Evolutionary conservation across 2,113 vertebrate species (phyloP).

Genomic region (Sciurus niger): DNA sequence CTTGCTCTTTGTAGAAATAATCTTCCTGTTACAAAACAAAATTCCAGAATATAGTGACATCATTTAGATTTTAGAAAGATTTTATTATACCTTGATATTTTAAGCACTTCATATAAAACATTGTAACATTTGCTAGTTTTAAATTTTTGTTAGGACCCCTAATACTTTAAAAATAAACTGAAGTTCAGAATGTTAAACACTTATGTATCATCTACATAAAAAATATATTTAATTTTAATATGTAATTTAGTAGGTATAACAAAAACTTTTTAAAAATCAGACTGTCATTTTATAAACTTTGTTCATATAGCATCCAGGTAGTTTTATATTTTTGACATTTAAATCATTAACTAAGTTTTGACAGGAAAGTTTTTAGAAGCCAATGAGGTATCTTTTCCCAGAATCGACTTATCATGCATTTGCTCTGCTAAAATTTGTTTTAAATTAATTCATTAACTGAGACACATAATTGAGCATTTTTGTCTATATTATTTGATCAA

Average conservation of each 20-base stretch:
- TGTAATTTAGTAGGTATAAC: slow-evolving; percentile 24
- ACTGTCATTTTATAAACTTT: slow-evolving; percentile 48
- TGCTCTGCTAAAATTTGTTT: slow-evolving; percentile 2
- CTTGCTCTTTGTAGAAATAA: slow-evolving; percentile 21
- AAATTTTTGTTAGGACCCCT: slow-evolving; percentile 26
- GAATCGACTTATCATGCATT: slow-evolving; percentile 52
- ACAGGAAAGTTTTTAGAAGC: slow-evolving; percentile 46
- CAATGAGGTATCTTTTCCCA: slow-evolving; percentile 18
- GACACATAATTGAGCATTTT: not conserved
- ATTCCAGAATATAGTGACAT: slow-evolving; percentile 34
- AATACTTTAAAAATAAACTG: slow-evolving; percentile 9
- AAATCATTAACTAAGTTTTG: slow-evolving; percentile 46
- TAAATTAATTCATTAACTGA: slow-evolving; percentile 29
- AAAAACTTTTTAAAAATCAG: not conserved
- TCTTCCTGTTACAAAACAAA: slow-evolving; percentile 41
- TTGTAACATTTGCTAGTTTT: slow-evolving; percentile 2
- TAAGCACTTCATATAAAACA: slow-evolving; percentile 46
- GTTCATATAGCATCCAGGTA: not conserved
- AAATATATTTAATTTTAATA: slow-evolving; percentile 1
- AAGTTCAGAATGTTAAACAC: not conserved
- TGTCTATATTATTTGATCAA: not conserved
- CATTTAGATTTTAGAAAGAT: slow-evolving; percentile 48
- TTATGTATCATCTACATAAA: slow-evolving; percentile 52
- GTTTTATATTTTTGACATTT: slow-evolving; percentile 58
- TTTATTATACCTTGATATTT: slow-evolving; percentile 62